Evolutionary conservation across 2,113 vertebrate genomes (phyloP), one percentile per base, ranked within the genome.

Genomic region (Carollia perspicillata): DNA sequence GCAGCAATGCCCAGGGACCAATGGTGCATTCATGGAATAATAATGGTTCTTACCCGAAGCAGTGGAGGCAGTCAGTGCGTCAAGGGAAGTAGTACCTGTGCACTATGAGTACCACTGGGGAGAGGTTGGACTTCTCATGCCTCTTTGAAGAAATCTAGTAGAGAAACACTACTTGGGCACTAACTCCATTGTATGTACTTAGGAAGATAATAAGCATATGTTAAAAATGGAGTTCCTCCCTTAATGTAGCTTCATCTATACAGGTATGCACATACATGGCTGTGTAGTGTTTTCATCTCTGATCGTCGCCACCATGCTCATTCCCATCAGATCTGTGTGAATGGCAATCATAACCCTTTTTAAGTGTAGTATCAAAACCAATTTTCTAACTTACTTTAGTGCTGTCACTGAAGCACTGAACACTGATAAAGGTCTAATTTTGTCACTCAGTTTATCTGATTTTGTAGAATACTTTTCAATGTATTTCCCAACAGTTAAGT

Each of bases 191-290:
- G 13, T 44, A 30, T 60, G 22, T 47, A 28, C n/a, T 53, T 44
- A 22, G 18, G 37, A 88, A 93, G 63, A 42, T 12, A 77, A 60
- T 26, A 94, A 83, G 80, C 2, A 35, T 1, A 12, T 18, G 55
- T 71, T 55, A 18, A 85, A 72, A 95, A 23, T 5, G 74, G 2
- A 3, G 17, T n/a, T 84, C 7, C 12, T 65, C 16, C 5, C 8
- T 40, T 49, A 65, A 51, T 6, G 10, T 6, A 72, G 11, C 30
- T 69, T 87, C 13, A 49, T 22, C 12, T 49, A 1, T 14, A 28
- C 20, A 3, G 26, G 1, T 30, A 14, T 2, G 17, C n/a, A 4
- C 16, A 0, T 26, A 20, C 30, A 35, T 0, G 6, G 0, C 5
- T 18, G 55, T 12, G 12, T 8, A 17, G 8, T 44, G 60, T 84